Evolutionary conservation across 2,888 invertebrate genomes (phyloP), one percentile per base, ranked within the genome.

Genomic region (Lochmaea capreae): DNA sequence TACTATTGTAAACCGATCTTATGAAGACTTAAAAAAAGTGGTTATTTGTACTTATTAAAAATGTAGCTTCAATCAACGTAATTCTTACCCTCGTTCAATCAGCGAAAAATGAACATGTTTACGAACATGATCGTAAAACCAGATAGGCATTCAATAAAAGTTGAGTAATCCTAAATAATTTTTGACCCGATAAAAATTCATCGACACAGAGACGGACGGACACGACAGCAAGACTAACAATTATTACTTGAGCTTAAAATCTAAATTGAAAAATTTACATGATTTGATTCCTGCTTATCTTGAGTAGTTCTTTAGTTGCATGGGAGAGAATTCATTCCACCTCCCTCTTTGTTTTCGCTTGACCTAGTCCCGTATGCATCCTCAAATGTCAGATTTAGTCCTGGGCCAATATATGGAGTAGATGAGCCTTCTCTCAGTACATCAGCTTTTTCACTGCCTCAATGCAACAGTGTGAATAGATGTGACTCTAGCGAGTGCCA

Each of bases 81-180:
- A 62, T 62, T 63, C 62, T 63, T 43, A 43, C 43, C 11, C 43
- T 43, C n/a, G 16, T 63, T 63, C 62, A 63, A 63, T 63, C 62
- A 63, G 62, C 18, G 62, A 63, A 63, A 63, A 43, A 14, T 39
- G 62, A 43, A 63, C 43, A 42, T 10, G 12, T 43, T 43, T 43
- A 0, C 10, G 2, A 54, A 54, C 18, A 42, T 58, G 67, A 67
- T 58, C n/a, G 18, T 57, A 14, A 26, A 42, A 67, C 43, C 18
- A 67, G 67, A 67, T 67, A 67, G 18, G 10, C 16, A 33, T 10
- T 67, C 16, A 67, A 67, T 39, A 57, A 49, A 58, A 58, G 42
- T 42, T 67, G 58, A 67, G 57, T 67, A 42, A 67, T 54, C 22
- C 57, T 66, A 43, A 58, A 67, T 67, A 57, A 67, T 67, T 43